phyloP scores from a whole-genome alignment of 2,888 invertebrate genomes.

The Parochlus steinenii region DNA sequence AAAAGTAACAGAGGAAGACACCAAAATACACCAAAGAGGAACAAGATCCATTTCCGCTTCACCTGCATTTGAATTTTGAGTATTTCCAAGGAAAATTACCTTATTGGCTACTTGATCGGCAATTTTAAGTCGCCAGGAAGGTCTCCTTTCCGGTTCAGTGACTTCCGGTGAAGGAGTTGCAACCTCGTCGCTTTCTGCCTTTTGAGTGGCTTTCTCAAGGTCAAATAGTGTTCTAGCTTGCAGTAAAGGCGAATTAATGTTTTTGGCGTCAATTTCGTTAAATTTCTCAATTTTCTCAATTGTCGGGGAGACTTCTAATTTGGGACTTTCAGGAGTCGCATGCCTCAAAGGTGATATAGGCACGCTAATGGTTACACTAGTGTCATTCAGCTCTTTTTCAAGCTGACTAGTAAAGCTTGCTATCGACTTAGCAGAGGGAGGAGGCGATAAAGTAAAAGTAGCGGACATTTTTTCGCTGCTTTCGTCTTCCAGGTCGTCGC shows the following conservation, averaged over 20 bases:
- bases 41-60: slow-evolving; percentile 7
- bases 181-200: no score
- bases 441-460: slow-evolving; percentile 16
- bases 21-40: slow-evolving; percentile 15
- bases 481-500: slow-evolving; percentile 9
- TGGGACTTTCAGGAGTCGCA: no score
- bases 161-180: no score
- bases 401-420: slow-evolving; percentile 3
- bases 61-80: slow-evolving; percentile 10
- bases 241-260: slow-evolving; percentile 3
- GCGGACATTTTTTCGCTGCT: slow-evolving; percentile 16
- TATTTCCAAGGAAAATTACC: slow-evolving; percentile 34
- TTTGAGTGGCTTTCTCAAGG: slow-evolving; percentile 22
- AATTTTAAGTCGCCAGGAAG: slow-evolving; percentile 81
- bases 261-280: no score
- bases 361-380: slow-evolving; percentile 11
- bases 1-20: slow-evolving; percentile 15
- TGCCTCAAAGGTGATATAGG: slow-evolving; percentile 11
- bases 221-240: slow-evolving; percentile 23
- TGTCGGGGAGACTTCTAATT: no score
- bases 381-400: slow-evolving; percentile 5
- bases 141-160: slow-evolving; percentile 48
- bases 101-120: slow-evolving; percentile 71
- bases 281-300: no score
- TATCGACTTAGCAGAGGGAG: slow-evolving; percentile 9